These are phyloP conservation scores for Sebastes steindachneri DNA, from an alignment of 2,797 vertebrate genomes.

Conservation along the genomic window DNA sequence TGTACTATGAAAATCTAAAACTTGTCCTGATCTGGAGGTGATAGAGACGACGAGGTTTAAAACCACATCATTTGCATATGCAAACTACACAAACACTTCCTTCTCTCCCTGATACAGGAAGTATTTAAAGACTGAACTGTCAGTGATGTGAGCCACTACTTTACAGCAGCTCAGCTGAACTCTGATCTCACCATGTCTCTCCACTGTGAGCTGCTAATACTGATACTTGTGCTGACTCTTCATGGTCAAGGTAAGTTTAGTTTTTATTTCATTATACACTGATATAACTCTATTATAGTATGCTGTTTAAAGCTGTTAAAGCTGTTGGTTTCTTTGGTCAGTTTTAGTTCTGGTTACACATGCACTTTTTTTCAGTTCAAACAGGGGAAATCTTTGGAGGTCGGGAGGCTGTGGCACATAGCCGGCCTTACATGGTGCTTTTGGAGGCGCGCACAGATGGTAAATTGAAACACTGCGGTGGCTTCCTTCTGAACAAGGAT, in stretches of 20 bases:
- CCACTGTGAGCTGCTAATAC: background rate
- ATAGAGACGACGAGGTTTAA: background rate
- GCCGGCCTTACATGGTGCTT: conserved; percentile 70
- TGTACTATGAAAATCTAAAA: background rate
- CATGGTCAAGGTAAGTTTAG: conserved; percentile 28
- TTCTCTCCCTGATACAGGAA: background rate
- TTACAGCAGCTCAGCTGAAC: background rate
- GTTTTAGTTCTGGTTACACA: background rate
- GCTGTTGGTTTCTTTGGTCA: background rate
- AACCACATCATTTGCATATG: conserved; percentile 6
- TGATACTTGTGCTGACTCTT: conserved; percentile 37
- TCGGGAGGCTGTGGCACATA: conserved; percentile 26
- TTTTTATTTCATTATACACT: background rate
- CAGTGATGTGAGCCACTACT: background rate
- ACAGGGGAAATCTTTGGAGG: conserved; percentile 54
- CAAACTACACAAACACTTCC: background rate
- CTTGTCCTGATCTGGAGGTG: background rate
- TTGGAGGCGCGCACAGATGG: fast-evolving
- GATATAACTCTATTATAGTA: background rate
- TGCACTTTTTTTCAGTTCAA: background rate
- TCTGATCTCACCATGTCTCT: conserved; percentile 45
- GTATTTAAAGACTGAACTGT: background rate
- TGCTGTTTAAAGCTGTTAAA: background rate
- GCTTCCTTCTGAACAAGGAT: conserved; percentile 68
- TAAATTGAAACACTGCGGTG: fast-evolving